These are phyloP conservation scores for Strigamia maritima DNA, from an alignment of 2,888 invertebrate species.

Conservation along the genomic window DNA sequence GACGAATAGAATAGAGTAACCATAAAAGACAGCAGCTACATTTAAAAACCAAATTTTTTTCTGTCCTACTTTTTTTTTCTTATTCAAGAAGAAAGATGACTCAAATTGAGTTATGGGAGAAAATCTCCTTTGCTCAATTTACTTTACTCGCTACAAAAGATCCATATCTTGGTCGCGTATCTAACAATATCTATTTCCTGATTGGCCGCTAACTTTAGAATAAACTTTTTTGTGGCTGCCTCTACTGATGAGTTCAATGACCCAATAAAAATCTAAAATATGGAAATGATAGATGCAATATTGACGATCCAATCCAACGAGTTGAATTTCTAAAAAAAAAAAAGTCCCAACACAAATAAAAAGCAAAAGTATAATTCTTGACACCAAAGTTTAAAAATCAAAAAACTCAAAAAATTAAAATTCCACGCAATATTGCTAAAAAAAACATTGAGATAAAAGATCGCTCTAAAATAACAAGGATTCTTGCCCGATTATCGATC, in stretches of 20 bases:
- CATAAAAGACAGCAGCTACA: neutral
- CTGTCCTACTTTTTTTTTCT: conserved; percentile 20
- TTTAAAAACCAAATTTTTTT: conserved; percentile 23
- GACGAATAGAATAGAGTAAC: neutral
- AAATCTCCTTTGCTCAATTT: conserved; percentile 26
- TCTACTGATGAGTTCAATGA: neutral
- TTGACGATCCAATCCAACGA: neutral
- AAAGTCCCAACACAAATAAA: neutral
- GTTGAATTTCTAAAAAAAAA: too few species aligned
- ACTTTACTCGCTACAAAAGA: conserved; percentile 18
- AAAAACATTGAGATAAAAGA: neutral
- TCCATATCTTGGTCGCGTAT: conserved; percentile 10
- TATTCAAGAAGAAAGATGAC: neutral
- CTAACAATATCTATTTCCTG: conserved; percentile 26
- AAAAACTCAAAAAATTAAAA: too few species aligned
- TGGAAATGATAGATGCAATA: neutral
- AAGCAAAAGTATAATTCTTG: neutral
- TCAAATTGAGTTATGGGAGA: conserved; percentile 28
- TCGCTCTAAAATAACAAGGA: neutral
- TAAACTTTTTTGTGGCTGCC: neutral
- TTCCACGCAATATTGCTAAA: neutral
- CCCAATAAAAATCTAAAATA: neutral
- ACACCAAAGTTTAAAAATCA: too few species aligned
- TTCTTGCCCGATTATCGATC: neutral
- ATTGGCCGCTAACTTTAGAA: conserved; percentile 6